Conservation (phyloP, 2,888 invertebrate genomes). For the Cryptocheilus praepositus region DNA sequence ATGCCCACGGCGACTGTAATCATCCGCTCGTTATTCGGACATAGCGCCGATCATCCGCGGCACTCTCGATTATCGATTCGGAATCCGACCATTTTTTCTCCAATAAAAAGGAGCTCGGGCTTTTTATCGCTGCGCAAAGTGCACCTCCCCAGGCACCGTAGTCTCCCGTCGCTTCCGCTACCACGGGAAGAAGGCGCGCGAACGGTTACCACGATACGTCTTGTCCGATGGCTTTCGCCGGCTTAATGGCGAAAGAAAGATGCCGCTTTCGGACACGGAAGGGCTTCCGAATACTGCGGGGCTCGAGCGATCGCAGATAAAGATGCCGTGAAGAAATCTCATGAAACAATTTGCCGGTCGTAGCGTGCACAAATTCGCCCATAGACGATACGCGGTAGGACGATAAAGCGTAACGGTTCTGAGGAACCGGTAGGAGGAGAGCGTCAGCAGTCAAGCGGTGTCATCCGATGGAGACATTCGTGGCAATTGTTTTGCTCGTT, state of each 20-base stretch:
- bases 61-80: slow-evolving; percentile 38
- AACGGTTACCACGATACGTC: not conserved
- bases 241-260: not conserved
- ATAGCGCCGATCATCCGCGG: slow-evolving; percentile 20
- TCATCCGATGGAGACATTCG: no score
- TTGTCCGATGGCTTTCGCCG: not conserved
- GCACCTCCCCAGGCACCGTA: slow-evolving; percentile 19
- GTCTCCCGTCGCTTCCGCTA: slow-evolving; percentile 30
- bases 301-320: no score
- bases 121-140: slow-evolving; percentile 31
- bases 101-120: slow-evolving; percentile 19
- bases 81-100: slow-evolving; percentile 33
- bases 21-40: slow-evolving; percentile 62
- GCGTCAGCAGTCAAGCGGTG: no score
- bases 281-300: no score
- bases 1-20: slow-evolving; percentile 58
- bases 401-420: no score
- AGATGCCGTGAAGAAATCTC: no score
- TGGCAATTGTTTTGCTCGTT: no score
- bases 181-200: not conserved
- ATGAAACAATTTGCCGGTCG: not conserved
- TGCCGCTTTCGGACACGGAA: no score
- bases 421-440: no score
- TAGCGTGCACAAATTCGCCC: no score
- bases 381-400: no score